Evolutionary conservation across 2,797 vertebrate genomes (phyloP), one percentile per base, ranked within the genome.

Genomic region (Microctenopoma stevenorrisi): DNA sequence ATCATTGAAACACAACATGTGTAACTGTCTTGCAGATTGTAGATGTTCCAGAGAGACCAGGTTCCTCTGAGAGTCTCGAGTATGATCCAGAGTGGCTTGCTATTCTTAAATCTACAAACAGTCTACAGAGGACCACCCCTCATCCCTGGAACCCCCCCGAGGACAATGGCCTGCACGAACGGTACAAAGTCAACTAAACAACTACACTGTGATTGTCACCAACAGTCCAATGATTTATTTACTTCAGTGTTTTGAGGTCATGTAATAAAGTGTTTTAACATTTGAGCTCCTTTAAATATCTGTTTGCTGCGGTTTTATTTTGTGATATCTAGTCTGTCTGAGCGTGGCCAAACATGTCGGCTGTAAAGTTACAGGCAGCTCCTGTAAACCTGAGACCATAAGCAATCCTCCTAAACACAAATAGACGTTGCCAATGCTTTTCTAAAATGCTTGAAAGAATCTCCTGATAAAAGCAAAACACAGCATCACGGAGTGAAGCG

Each of bases 21-120:
- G 4, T 5, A 0, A 69, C 53, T 72, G 14, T 69, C 14, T 78
- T 84, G 18, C 88, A 98, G 97, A 93, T 99, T 52, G 93, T 99
- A 89, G 97, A 99, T 1, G 67, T 99, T 76, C 91, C 94, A 5
- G 97, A 99, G 52, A 94, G 97, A 73, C 89, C 94, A 0, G 94
- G 67, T 38, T 96, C 96, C 16, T 91, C 96, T 0, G 94, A 95
- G 35, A 82, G 86, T 0, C 89, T 99, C 8, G 96, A 99, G 76
- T 99, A 98, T 7, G 98, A 99, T 62, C 91, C 95, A 0, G 98
- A 99, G 86, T 99, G 98, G 98, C 94, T 99, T 44, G 95, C 96
- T 59, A 87, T 99, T 72, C 94, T 99, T 51, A 97, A 96, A 86
- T 91, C 95, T 50, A 99, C 98, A 35, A 88, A 96, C 72, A 76